Evolutionary conservation across 2,888 invertebrate genomes (phyloP), one percentile per base, ranked within the genome.

Genomic region (Parnassius apollo): DNA sequence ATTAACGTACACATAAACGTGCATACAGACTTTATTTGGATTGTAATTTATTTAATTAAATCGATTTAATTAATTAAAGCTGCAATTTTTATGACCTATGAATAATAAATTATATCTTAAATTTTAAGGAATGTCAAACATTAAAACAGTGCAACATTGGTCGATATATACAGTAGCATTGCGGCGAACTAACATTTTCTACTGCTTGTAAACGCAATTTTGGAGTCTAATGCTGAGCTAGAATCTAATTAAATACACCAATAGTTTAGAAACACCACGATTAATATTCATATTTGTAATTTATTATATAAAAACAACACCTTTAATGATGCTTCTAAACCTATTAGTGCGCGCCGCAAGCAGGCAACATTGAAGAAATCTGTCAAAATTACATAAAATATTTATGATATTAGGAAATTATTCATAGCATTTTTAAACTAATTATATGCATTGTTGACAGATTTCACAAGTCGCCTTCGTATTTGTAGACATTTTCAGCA

Each of bases 161-260:
- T 51, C 52, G 42, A 51, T 11, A 12, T 51, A 56, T 11, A n/a
- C 18, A 57, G 44, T 55, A 49, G 61, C 59, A 49, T 50, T 49
- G 62, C 57, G 42, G 48, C 58, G 50, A 54, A 55, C 62, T 63
- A 59, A 46, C 55, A 55, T 46, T 50, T 55, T 51, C 58, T 59
- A 63, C 53, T 54, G 54, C 58, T 45, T 51, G 56, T 50, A 44
- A 55, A 62, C 45, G 54, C 54, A 18, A 46, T 48, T 56, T 10
- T n/a, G 46, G 22, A 22, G 42, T 35, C 59, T 53, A 45, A 45
- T 42, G 52, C 57, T 45, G 18, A 45, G 10, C 57, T 57, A 62
- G n/a, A 35, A 45, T 42, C 57, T 57, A 61, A 42, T 50, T 44
- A 12, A 53, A 2, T 13, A 44, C 58, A 50, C 53, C 52, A 42